Base-by-base conservation (phyloP, 2,113 vertebrate genomes). In the Microcebus jonahi region DNA sequence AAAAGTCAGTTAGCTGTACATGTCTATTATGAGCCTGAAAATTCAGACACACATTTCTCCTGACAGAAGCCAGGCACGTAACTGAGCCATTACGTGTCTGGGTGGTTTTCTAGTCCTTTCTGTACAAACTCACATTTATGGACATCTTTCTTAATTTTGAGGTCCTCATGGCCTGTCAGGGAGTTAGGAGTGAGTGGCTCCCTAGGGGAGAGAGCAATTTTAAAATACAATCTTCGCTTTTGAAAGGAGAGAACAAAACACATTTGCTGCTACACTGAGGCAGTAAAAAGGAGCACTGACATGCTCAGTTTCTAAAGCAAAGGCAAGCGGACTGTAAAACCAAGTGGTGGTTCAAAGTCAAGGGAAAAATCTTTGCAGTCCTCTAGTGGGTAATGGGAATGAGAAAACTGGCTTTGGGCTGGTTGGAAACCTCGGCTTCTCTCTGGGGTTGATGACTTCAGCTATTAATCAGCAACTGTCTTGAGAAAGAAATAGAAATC, bases 1-100 rank as follows among this genome's bases (percentile, higher is more conserved):
- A 98, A 98, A 98, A 98, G 98, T 98, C 97, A 98, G 98, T 98
- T 98, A 98, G 96, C 96, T 98, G 93, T 97, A 98, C 94, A 90
- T 97, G 95, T 98, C 98, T 98, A 73, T 98, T 98, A 98, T 85
- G 94, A 98, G 84, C 93, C 94, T 97, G 80, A 97, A 98, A 97
- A 67, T 48, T 97, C 96, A 98, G 97, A 98, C 92, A 98, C 97
- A 95, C 45, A 90, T 96, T 98, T 98, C 88, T 88, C 18, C 25
- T 85, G 94, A 97, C 95, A 98, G 95, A 98, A 98, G 85, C 55
- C 94, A 96, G 91, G 93, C 97, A 97, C 81, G 61, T 93, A 98
- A 96, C 96, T 88, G 97, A 98, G 89, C 93, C 39, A 21, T 96
- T 98, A 97, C 57, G 34, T 97, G 98, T 98, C 96, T 88, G 70